Evolutionary conservation across 1,140 invertebrate species (phyloP), one percentile per base, ranked within the genome.

Genomic region (Tetramorium simillimum): DNA sequence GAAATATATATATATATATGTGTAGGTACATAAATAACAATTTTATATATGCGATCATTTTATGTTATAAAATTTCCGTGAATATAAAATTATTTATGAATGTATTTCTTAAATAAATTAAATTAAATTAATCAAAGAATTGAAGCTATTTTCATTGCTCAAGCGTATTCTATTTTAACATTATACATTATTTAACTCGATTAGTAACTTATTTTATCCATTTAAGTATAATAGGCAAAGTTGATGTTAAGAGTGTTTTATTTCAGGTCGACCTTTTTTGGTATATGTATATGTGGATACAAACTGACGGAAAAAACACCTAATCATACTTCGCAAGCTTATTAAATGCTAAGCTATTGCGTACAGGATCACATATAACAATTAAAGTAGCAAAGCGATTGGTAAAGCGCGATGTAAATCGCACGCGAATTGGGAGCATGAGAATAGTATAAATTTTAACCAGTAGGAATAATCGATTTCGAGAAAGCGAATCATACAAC

Each of bases 401-500:
- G 10, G 2, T 21, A 46, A 78, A 78, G 16, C 3, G 0, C 24
- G 12, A 76, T 14, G 9, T 43, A 3, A 51, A 0, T 7, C 33
- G 33, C 18, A 40, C 14, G 18, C 7, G 9, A 65, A 58, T 72
- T 24, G 7, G 3, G 80, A 60, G 24, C 80, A 37, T 49, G 56
- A 18, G 16, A 81, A 56, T 69, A n/a, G 10, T 43, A 21, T 14
- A 6, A 3, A 1, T 65, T 78, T 49, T 33, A 40, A n/a, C 46
- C 12, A 65, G 14, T 33, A 33, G 21, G 3, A 46, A 21, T 18
- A 21, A 46, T 58, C 18, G 65, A 53, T 81, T 82, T 82, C n/a
- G 80, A 58, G 58, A 84, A 73, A 60, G 16, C 49, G 43, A 76
- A 70, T 67, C 24, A n/a, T 56, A 51, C 10, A 72, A 24, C 28